Percentiles rank a stretch among this genome's conserved stretches.
Conservation (phyloP, 2,797 vertebrate genomes). For the Paratrypauchen microcephalus region DNA sequence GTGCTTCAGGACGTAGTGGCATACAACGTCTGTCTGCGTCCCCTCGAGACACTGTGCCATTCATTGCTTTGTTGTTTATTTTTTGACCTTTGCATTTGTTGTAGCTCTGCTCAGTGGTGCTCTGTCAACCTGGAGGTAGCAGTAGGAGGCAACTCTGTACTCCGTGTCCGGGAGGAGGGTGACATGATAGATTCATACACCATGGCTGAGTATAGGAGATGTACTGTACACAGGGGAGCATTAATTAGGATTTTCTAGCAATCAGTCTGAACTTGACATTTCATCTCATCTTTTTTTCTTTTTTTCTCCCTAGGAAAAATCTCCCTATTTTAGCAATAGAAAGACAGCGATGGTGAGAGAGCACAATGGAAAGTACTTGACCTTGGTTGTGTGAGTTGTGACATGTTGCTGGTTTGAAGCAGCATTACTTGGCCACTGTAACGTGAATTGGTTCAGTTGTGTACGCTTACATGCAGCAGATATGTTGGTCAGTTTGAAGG, state of each 20-base stretch:
- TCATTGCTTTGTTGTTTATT: conserved; percentile 63
- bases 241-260: conserved; percentile 73
- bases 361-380: conserved; percentile 48
- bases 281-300: conserved; percentile 70
- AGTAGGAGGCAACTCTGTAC: conserved; percentile 22
- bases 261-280: conserved; percentile 74
- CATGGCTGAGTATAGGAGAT: conserved; percentile 52
- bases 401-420: conserved; percentile 56
- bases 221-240: conserved; percentile 63
- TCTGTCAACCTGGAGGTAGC: conserved; percentile 49
- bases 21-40: conserved; percentile 26
- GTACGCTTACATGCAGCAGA: conserved; percentile 37
- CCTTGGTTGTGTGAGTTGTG: conserved; percentile 58
- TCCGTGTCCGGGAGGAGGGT: conserved; percentile 52
- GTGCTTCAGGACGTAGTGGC: conserved; percentile 27
- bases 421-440: conserved; percentile 53
- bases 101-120: conserved; percentile 56
- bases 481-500: conserved; percentile 45
- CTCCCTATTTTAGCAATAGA: conserved; percentile 42
- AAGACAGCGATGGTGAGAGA: conserved; percentile 16
- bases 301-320: conserved; percentile 63
- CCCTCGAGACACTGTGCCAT: conserved; percentile 53
- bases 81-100: conserved; percentile 71
- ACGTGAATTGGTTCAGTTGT: conserved; percentile 54
- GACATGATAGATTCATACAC: conserved; percentile 68